A percentile compares a stretch with the other conserved stretches of the same genome.
Conservation (phyloP, 2,888 invertebrate genomes). For the Cistogaster globosa region DNA sequence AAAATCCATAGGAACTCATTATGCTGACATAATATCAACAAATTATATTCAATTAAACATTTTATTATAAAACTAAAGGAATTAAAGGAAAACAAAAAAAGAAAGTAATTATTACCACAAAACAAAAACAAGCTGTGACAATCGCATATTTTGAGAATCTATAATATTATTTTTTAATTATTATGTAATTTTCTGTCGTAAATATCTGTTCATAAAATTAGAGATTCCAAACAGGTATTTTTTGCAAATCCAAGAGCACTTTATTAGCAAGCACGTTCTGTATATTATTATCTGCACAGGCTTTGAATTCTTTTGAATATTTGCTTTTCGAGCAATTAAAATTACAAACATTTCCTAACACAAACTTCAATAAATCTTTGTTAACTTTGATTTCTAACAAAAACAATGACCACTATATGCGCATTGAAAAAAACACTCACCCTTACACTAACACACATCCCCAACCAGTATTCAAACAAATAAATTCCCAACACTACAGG, state of each 20-base stretch:
- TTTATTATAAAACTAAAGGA: too few species aligned
- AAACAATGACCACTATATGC: not conserved
- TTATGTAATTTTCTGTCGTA: too few species aligned
- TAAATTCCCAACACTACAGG: conserved; percentile 59
- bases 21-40: too few species aligned
- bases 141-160: too few species aligned
- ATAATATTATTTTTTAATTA: not conserved
- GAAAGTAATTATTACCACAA: too few species aligned
- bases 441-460: not conserved
- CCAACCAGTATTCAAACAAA: conserved; percentile 4
- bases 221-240: conserved; percentile 1
- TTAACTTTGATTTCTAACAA: conserved; percentile 37
- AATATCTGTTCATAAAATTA: not conserved
- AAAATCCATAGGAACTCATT: too few species aligned
- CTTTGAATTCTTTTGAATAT: not conserved
- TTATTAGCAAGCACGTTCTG: not conserved
- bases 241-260: conserved; percentile 14
- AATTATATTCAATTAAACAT: too few species aligned
- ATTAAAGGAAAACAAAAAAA: too few species aligned
- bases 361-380: conserved; percentile 60
- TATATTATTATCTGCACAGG: too few species aligned
- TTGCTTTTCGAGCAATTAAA: conserved; percentile 43
- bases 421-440: conserved; percentile 2
- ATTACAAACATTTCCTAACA: conserved; percentile 15
- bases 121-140: too few species aligned